Evolutionary conservation across 2,797 vertebrate species (phyloP), one percentile per base, ranked within the genome.

Genomic region (Lophius americanus): DNA sequence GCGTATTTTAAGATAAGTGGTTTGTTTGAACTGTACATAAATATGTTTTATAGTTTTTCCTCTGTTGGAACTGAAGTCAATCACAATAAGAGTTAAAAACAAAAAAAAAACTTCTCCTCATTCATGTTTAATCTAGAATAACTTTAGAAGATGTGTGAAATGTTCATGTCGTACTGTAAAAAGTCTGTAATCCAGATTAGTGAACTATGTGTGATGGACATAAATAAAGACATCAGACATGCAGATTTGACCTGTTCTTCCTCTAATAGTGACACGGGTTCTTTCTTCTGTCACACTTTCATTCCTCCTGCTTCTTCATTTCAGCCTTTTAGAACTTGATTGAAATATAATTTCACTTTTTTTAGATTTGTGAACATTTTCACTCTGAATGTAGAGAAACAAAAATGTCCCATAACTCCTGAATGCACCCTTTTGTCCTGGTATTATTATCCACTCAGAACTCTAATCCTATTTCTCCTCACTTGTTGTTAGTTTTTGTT

Each of bases 351-450:
- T 57, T n/a, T 55, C 33, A 43, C 9, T 41, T 50, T 70, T 50
- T 38, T 4, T 36, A n/a, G 53, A 57, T 69, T 49, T 68, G 3
- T 64, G 9, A 68, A 39, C 48, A 60, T 75, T 66, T 23, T 72
- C 9, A 58, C 12, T 12, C 53, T 59, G 69, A 76, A 79, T 73
- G 75, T 79, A 61, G 63, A 38, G 64, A 80, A 71, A 55, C 58
- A 82, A 78, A 44, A 41, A 51, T 6, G 6, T 61, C 0, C 7
- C 56, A 4, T 39, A 60, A 55, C 42, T 5, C 52, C 13, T 44
- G 6, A 39, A n/a, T 1, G 9, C 5, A 2, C 65, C 0, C 7
- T 55, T 66, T 43, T 23, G 8, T 52, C 38, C 8, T 9, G 4
- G 9, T 55, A 12, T 8, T 4, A 12, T 63, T 9, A 4, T 39